Evolutionary conservation across 2,113 vertebrate genomes (phyloP).

Genomic region (Pangasianodon hypophthalmus): DNA sequence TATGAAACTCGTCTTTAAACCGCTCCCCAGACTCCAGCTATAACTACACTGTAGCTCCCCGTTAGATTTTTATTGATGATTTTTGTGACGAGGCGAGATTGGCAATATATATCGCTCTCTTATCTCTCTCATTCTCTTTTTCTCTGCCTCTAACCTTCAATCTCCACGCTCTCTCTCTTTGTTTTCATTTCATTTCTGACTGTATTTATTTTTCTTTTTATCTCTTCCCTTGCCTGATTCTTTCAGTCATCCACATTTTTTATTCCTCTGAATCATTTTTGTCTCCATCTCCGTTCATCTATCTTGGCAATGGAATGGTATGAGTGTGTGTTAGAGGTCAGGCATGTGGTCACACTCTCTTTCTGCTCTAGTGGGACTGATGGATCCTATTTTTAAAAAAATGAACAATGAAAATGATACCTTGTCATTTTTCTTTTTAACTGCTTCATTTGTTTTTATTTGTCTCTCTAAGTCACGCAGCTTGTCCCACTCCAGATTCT

Average conservation of each 20-base stretch:
- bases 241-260: not conserved
- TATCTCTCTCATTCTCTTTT: slow-evolving; percentile 31
- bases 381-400: slow-evolving; percentile 41
- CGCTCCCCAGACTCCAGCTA: slow-evolving; percentile 24
- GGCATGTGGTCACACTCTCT: not conserved
- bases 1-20: slow-evolving; percentile 39
- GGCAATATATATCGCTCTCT: slow-evolving; percentile 43
- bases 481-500: slow-evolving; percentile 69
- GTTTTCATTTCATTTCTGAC: not conserved
- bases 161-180: not conserved
- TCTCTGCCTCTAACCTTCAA: not conserved
- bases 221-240: not conserved
- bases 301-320: slow-evolving; percentile 32
- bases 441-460: slow-evolving; percentile 80
- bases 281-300: slow-evolving; percentile 1
- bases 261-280: not conserved
- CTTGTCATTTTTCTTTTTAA: slow-evolving; percentile 77
- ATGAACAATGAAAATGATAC: slow-evolving; percentile 60
- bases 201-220: not conserved
- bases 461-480: slow-evolving; percentile 66
- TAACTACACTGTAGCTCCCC: not conserved
- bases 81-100: slow-evolving; percentile 29
- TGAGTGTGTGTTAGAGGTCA: slow-evolving; percentile 15
- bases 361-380: slow-evolving; percentile 33
- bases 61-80: slow-evolving; percentile 34